A percentile compares a stretch with the other conserved stretches of the same genome.
phyloP scores from a whole-genome alignment of 92 coral and sea anemone genomes.

The Actinernus sp. region DNA sequence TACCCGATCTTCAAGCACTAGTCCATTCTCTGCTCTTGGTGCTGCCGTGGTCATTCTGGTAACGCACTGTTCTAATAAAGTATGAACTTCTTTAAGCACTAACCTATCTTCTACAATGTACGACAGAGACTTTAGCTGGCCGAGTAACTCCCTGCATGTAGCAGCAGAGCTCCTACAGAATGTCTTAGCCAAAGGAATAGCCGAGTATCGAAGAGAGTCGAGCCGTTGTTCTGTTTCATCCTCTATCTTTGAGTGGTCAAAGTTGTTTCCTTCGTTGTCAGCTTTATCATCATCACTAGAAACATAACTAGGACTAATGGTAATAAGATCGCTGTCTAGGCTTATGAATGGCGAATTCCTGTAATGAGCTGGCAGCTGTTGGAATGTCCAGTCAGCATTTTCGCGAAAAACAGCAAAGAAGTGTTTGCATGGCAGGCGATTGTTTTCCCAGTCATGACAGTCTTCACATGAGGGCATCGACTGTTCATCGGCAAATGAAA shows the following conservation, averaged over 20 bases:
- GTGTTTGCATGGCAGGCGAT: slow-evolving; percentile 58
- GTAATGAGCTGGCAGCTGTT: slow-evolving; percentile 13
- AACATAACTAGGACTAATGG: no score
- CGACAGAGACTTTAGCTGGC: slow-evolving; percentile 2
- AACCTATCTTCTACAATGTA: no score
- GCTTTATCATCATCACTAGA: no score
- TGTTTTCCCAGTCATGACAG: slow-evolving; percentile 48
- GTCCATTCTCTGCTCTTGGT: no score
- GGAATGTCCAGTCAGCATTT: slow-evolving; percentile 50
- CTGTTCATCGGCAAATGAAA: slow-evolving; percentile 15
- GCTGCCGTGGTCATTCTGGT: slow-evolving; percentile 3
- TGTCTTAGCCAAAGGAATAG: slow-evolving; percentile 19
- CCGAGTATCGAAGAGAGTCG: no score
- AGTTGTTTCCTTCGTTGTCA: background rate
- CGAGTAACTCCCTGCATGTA: slow-evolving; percentile 39
- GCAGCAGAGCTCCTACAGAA: slow-evolving; percentile 20
- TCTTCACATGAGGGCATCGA: slow-evolving; percentile 39
- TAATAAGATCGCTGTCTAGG: slow-evolving; percentile 39
- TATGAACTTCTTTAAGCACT: background rate
- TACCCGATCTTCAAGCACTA: no score
- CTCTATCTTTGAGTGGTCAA: background rate
- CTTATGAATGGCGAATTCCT: slow-evolving; percentile 33
- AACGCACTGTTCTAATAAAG: no score
- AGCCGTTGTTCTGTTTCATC: no score
- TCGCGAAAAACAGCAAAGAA: slow-evolving; percentile 45